Evolutionary conservation across 1,140 invertebrate species (phyloP), one percentile per base, ranked within the genome.

Genomic region (Drosophila punjabiensis): DNA sequence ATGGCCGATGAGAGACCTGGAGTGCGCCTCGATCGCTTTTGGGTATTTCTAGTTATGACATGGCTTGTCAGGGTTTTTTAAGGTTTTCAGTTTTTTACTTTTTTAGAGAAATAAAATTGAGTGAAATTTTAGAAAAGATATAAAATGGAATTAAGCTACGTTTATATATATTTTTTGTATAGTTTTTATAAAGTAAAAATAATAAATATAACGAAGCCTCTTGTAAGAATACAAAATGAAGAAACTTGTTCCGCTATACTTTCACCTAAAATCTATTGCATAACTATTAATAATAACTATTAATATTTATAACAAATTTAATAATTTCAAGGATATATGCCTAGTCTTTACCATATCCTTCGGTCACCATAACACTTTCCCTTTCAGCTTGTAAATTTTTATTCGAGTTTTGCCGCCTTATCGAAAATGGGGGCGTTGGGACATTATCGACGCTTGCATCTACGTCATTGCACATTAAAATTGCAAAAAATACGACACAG

Each of bases 391-490:
- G 61, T 61, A 50, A 47, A 61, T 60, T 81, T 39, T 59, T 81
- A 71, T 81, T 87, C 67, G 68, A 88, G 64, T 65, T 75, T 71
- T 69, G 68, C 53, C 45, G 71, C 70, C 83, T 77, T 77, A 88
- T 86, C 76, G 70, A 65, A 68, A 79, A 79, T 50, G 76, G 65
- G 69, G 76, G 75, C 47, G 78, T 63, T 77, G 18, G 52, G 45
- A 65, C 69, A 81, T 84, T 88, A 88, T 89, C 85, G 81, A 43
- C 75, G 62, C 64, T 64, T 59, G 82, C 86, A 89, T 85, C 85
- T 66, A 85, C 86, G 78, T 81, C 86, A 85, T 50, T 81, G 85
- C 74, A 85, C 85, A 89, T 88, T 88, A 88, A 88, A 85, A 89
- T 82, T 90, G 86, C 85, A 90, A 60, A 82, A 63, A 74, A 53